A percentile compares a stretch with the other conserved stretches of the same genome.
These are phyloP conservation scores for Leucopsar rothschildi DNA, from an alignment of 2,113 vertebrate species.

Conservation along the genomic window DNA sequence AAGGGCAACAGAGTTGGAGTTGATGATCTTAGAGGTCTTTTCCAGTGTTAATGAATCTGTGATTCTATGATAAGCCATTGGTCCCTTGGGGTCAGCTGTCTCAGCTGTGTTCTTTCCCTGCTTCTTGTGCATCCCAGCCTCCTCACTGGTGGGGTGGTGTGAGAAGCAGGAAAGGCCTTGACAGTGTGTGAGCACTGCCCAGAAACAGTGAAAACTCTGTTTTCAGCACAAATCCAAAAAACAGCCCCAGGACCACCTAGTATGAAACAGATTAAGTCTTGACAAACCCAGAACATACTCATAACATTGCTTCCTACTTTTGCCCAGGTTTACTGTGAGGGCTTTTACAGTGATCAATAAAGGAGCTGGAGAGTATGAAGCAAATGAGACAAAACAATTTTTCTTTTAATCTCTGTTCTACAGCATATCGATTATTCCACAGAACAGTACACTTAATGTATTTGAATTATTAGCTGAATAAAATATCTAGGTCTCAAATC, in stretches of 20 bases:
- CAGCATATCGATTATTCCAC: background rate
- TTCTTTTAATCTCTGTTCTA: background rate
- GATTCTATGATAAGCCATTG: background rate
- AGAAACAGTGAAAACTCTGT: background rate
- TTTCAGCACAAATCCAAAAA: background rate
- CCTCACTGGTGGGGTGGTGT: fast-evolving
- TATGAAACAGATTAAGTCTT: background rate
- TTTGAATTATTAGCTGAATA: background rate
- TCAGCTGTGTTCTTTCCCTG: fast-evolving
- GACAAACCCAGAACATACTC: background rate
- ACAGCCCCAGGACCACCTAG: background rate
- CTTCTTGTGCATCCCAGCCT: background rate
- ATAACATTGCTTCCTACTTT: background rate
- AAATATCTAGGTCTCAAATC: background rate
- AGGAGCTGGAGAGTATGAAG: background rate
- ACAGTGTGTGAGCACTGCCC: background rate
- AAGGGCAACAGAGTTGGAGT: background rate
- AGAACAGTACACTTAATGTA: background rate
- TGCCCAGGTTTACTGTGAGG: background rate
- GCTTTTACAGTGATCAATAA: background rate
- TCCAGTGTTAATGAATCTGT: background rate
- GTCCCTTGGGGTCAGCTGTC: background rate
- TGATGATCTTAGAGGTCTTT: background rate
- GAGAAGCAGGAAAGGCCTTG: background rate
- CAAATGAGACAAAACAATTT: background rate